Percentiles rank a stretch among this genome's conserved stretches.
Evolutionary conservation across 2,888 invertebrate species (phyloP).

Genomic region (Orthosia incerta): DNA sequence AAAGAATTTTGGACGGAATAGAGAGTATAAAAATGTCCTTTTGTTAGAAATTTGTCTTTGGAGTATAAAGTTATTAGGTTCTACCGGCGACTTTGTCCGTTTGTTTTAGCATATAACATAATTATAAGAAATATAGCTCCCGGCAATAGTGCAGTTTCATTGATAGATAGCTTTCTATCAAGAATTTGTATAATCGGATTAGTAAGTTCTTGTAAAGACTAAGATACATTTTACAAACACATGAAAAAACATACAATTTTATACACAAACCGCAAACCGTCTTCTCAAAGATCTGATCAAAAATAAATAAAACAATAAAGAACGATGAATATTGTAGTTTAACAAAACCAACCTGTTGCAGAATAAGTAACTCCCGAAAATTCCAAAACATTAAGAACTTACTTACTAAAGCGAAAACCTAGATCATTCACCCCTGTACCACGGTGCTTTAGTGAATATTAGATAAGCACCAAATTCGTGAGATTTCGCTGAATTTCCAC

Average conservation of each 20-base stretch:
- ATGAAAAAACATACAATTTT: too few species aligned
- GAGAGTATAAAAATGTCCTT: neutral
- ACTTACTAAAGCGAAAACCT: constrained; percentile 4
- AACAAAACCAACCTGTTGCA: neutral
- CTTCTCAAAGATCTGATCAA: neutral
- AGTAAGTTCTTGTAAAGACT: too few species aligned
- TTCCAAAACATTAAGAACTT: neutral
- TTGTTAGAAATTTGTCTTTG: neutral
- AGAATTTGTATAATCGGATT: too few species aligned
- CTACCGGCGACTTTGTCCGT: neutral
- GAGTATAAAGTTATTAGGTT: neutral
- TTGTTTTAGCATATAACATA: neutral
- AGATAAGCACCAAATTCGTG: constrained; percentile 44
- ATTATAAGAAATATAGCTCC: neutral
- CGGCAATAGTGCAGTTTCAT: neutral
- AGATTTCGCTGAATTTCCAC: constrained; percentile 51
- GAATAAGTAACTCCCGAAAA: neutral
- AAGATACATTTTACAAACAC: too few species aligned
- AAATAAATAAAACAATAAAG: constrained; percentile 1
- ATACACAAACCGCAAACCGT: too few species aligned
- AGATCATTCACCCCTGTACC: constrained; percentile 5
- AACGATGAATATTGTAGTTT: constrained; percentile 1
- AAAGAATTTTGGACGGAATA: neutral
- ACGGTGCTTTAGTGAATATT: constrained; percentile 48
- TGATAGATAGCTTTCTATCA: neutral